These are phyloP conservation scores for Pantherophis alleghaniensis DNA, from an alignment of 2,797 vertebrate species.

Conservation along the genomic window DNA sequence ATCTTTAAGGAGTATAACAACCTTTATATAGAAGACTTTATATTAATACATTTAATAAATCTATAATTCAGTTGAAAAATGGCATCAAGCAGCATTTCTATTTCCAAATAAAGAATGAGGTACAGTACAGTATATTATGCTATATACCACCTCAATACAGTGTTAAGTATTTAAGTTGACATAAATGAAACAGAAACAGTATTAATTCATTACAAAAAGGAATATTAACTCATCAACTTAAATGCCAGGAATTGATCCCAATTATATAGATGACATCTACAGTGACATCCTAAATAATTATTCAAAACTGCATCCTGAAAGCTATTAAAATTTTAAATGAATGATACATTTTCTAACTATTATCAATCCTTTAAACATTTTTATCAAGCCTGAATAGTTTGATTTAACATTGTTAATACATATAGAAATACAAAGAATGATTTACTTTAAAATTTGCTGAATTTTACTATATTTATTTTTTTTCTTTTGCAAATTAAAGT, in stretches of 20 bases:
- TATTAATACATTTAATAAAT: conserved; percentile 19
- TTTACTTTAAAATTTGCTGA: background rate
- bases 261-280: background rate
- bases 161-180: conserved; percentile 38
- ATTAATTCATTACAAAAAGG: rapidly evolving
- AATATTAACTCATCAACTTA: background rate
- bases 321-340: background rate
- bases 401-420: background rate
- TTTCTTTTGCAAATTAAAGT: background rate
- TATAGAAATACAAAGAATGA: conserved; percentile 2
- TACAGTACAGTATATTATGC: background rate
- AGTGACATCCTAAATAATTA: conserved; percentile 27
- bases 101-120: conserved; percentile 25
- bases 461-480: background rate
- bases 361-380: conserved; percentile 12
- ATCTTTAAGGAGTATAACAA: conserved; percentile 32
- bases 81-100: background rate
- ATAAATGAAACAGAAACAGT: conserved; percentile 16
- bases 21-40: conserved; percentile 33
- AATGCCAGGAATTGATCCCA: background rate
- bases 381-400: background rate
- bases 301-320: background rate
- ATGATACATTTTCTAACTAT: background rate
- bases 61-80: background rate
- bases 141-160: conserved; percentile 18